Base-by-base conservation (phyloP, 2,888 invertebrate genomes). In the Apoderus coryli region DNA sequence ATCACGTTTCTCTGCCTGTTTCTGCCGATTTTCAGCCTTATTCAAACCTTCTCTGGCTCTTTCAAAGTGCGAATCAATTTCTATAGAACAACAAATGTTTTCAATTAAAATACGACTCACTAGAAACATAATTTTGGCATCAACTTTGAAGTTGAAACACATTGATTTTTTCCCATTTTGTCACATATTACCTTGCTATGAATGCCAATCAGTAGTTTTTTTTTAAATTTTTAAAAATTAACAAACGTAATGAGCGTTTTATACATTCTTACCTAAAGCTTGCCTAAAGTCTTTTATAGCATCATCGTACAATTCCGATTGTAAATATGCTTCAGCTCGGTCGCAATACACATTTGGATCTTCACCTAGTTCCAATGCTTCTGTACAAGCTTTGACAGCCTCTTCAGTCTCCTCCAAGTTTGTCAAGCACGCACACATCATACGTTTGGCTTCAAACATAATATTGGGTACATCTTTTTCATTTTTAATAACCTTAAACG, bases 1-100 rank as follows among this genome's bases (percentile, higher is more conserved):
- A 60, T 98, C 96, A 42, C 93, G 63, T 49, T 80, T 80, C 51
- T 90, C 85, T 0, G 93, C 71, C 53, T 89, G 84, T 51, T 93
- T 93, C 58, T 90, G 85, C 43, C 92, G 59, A 50, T 88, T 84
- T 59, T 93, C 86, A 3, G 92, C 90, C 44, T 76, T 75, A 36
- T 75, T 70, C 12, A 90, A 54, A 0, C 95, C 95, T 36, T 96
- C 90, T 53, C 82, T 80, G 2, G 93, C 93, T 39, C 86, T 63
- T 42, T 76, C 70, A 37, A 73, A 65, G 14, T 75, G 68, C 22
- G 79, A 76, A 43, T 96, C 86, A 14, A 86, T 60, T 44, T 85
- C n/a, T n/a, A n/a, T n/a, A n/a, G n/a, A n/a, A n/a, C n/a, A n/a
- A n/a, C n/a, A n/a, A n/a, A n/a, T n/a, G n/a, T n/a, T n/a, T n/a